Evolutionary conservation across 2,888 invertebrate genomes (phyloP).

Genomic region (Alsophila aescularia): DNA sequence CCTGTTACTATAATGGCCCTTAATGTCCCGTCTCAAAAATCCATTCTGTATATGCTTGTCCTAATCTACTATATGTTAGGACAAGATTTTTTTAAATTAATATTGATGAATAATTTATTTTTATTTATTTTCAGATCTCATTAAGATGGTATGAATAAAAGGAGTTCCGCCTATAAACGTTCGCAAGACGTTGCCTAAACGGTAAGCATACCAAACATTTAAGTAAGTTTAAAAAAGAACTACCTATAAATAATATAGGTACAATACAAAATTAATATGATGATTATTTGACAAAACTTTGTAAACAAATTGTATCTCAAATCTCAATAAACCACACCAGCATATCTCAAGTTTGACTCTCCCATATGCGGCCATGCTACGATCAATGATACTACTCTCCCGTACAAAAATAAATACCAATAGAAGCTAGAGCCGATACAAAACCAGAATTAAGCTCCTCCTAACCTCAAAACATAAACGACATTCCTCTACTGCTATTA

Average conservation of each 20-base stretch:
- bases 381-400: slow-evolving; percentile 3
- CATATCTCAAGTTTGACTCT: neutral
- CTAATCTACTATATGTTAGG: too few species aligned
- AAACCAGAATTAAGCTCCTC: slow-evolving; percentile 26
- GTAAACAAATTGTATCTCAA: too few species aligned
- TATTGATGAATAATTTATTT: neutral
- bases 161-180: slow-evolving; percentile 40
- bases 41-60: too few species aligned
- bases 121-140: slow-evolving; percentile 64
- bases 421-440: slow-evolving; percentile 14
- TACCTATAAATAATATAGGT: too few species aligned
- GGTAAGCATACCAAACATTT: slow-evolving; percentile 50
- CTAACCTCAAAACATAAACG: slow-evolving; percentile 24
- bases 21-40: too few species aligned
- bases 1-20: too few species aligned
- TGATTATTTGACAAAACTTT: too few species aligned
- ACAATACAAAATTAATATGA: too few species aligned
- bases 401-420: slow-evolving; percentile 21
- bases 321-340: neutral
- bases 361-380: neutral
- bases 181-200: slow-evolving; percentile 64
- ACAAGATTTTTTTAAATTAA: neutral
- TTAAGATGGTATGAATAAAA: slow-evolving; percentile 72
- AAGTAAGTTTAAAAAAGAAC: too few species aligned
- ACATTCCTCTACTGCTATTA: slow-evolving; percentile 45